phyloP scores from a whole-genome alignment of 2,888 invertebrate genomes.

The Tubulanus polymorphus region DNA sequence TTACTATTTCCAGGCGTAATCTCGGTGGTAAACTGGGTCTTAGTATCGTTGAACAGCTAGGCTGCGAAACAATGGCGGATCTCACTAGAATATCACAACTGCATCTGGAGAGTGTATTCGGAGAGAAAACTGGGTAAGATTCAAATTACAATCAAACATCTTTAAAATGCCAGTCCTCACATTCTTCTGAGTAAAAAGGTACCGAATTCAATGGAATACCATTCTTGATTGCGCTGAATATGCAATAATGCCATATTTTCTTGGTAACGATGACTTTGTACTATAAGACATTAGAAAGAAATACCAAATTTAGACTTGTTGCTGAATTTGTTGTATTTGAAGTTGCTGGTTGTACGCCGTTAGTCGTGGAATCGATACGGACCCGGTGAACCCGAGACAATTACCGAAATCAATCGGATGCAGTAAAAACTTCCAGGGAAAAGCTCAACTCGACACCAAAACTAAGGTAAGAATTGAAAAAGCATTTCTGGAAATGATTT shows the following conservation, averaged over 20 bases:
- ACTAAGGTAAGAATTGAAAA: slow-evolving; percentile 34
- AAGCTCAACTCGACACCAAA: slow-evolving; percentile 39
- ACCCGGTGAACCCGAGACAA: slow-evolving; percentile 78
- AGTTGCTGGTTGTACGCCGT: slow-evolving; percentile 75
- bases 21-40: slow-evolving; percentile 93
- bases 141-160: no score
- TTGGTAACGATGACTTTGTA: no score
- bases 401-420: slow-evolving; percentile 92
- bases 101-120: slow-evolving; percentile 70
- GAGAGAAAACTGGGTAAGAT: slow-evolving; percentile 79
- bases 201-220: no score
- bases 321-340: slow-evolving; percentile 8
- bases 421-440: slow-evolving; percentile 83
- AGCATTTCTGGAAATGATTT: neutral
- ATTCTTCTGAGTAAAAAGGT: no score
- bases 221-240: no score
- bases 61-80: slow-evolving; percentile 76
- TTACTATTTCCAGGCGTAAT: slow-evolving; percentile 60
- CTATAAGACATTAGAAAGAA: neutral
- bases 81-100: slow-evolving; percentile 67
- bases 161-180: no score
- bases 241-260: no score
- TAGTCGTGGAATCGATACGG: slow-evolving; percentile 79
- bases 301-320: neutral
- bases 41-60: slow-evolving; percentile 68